Conservation (phyloP, 2,888 invertebrate species). For the Oasisia sp. region DNA sequence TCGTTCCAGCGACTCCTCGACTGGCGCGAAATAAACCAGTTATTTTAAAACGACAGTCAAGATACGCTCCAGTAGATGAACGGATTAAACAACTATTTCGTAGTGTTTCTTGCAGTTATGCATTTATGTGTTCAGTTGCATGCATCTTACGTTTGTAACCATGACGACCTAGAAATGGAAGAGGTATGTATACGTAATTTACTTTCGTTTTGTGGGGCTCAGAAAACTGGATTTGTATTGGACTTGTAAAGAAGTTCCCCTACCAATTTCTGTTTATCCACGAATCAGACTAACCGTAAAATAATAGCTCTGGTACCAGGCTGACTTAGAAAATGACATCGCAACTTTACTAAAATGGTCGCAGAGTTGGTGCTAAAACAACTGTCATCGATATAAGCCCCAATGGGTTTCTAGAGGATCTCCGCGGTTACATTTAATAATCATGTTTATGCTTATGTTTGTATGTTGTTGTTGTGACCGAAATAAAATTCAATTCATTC, state of each 20-base stretch:
- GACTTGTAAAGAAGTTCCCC: not conserved
- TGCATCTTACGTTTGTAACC: not conserved
- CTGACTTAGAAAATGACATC: too few species aligned
- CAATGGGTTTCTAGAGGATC: too few species aligned
- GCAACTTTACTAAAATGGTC: too few species aligned
- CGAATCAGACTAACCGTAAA: too few species aligned
- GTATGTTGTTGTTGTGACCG: too few species aligned
- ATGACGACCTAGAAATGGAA: not conserved
- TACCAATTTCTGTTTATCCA: too few species aligned
- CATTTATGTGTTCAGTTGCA: not conserved
- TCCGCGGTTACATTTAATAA: too few species aligned
- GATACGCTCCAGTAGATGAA: not conserved
- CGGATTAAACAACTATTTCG: not conserved
- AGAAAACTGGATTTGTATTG: not conserved
- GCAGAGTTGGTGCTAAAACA: too few species aligned
- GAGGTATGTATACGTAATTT: not conserved
- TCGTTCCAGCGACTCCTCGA: not conserved
- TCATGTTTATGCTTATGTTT: too few species aligned
- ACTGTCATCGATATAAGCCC: too few species aligned
- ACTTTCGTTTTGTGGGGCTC: not conserved
- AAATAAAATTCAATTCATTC: too few species aligned
- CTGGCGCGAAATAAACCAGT: not conserved
- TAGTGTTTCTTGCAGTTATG: not conserved
- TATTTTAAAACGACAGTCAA: not conserved
- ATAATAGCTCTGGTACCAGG: too few species aligned